Evolutionary conservation across 2,113 vertebrate genomes (phyloP).

Genomic region (Chrysochloris asiatica): DNA sequence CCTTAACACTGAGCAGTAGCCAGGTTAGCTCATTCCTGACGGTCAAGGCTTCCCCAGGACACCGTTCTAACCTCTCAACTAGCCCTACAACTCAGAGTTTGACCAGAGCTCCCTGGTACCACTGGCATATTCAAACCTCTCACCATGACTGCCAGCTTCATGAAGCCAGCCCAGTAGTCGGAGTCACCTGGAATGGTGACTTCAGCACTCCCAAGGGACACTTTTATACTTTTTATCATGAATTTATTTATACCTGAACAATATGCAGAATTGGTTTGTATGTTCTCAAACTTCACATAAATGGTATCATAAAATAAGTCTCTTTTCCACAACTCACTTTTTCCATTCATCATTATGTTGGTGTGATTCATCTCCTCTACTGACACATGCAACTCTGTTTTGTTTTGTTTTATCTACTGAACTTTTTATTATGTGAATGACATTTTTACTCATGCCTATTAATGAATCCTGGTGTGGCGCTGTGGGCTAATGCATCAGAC

Average conservation of each 20-base stretch:
- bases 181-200: background rate
- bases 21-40: background rate
- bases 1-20: background rate
- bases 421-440: slow-evolving; percentile 41
- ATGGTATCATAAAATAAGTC: slow-evolving; percentile 40
- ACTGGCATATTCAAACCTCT: background rate
- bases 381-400: background rate
- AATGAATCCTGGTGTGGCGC: too few species aligned
- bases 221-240: background rate
- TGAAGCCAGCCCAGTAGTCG: too few species aligned
- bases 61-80: background rate
- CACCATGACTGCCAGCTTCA: background rate
- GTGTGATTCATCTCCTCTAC: slow-evolving; percentile 37
- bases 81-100: background rate
- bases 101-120: background rate
- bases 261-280: background rate
- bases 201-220: background rate
- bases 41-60: background rate
- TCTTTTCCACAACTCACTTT: background rate
- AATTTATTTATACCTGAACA: slow-evolving; percentile 41
- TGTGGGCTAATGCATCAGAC: too few species aligned
- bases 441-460: too few species aligned
- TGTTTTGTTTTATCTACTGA: slow-evolving; percentile 32
- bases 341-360: background rate
- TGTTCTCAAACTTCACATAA: slow-evolving; percentile 41